Evolutionary conservation across 2,888 invertebrate genomes (phyloP).

Genomic region (Troglohyphantes excavatus): DNA sequence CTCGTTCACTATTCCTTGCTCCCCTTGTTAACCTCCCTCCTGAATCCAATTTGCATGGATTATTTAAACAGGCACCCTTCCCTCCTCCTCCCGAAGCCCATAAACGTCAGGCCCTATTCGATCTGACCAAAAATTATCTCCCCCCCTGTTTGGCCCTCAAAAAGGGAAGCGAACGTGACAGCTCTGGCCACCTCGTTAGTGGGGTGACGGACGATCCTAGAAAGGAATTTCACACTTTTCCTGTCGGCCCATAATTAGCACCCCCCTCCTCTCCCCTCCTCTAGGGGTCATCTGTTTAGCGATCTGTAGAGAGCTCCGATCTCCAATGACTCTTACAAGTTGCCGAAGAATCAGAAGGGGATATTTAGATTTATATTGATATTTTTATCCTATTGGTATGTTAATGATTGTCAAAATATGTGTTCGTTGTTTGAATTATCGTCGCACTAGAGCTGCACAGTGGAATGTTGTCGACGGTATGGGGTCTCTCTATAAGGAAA

Average conservation of each 20-base stretch:
- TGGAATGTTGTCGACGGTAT: no score
- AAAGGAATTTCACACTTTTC: constrained; percentile 59
- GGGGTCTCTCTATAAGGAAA: no score
- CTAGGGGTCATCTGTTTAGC: constrained; percentile 2
- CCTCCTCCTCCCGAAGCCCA: not conserved
- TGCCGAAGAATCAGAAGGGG: no score
- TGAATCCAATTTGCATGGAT: constrained; percentile 2
- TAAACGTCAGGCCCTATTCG: not conserved
- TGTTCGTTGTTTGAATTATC: no score
- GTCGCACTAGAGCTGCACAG: no score
- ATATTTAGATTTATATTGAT: no score
- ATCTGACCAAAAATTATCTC: not conserved
- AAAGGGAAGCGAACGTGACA: not conserved
- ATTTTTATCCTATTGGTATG: no score
- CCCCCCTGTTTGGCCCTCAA: not conserved
- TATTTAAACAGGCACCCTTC: not conserved
- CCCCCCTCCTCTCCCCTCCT: not conserved
- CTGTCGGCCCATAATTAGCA: not conserved
- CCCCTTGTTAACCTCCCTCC: not conserved
- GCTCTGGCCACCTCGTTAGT: constrained; percentile 48
- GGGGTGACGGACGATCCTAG: constrained; percentile 45
- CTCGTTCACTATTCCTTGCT: not conserved
- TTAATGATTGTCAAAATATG: no score
- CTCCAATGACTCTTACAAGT: no score
- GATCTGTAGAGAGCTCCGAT: no score